Evolutionary conservation across 2,797 vertebrate genomes (phyloP), one percentile per base, ranked within the genome.

Genomic region (Pygocentrus nattereri): DNA sequence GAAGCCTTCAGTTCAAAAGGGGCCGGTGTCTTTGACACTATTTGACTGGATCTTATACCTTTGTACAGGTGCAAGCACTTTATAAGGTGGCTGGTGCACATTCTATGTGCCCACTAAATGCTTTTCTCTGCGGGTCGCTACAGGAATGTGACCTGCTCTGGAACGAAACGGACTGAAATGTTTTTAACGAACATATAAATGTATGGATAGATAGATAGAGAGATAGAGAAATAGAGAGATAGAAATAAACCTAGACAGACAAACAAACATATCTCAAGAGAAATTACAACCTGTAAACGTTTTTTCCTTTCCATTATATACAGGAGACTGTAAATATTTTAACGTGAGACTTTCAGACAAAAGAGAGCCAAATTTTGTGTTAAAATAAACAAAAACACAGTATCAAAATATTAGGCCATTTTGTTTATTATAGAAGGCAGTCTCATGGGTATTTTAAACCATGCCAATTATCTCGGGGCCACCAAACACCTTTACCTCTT

Each of bases 401-500:
- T 25, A 74, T 70, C 47, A 54, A 67, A 50, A 76, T 59, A 70
- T 34, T 59, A 25, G 47, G 15, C 44, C 13, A 0, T 69, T 58
- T 73, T 79, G 70, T 65, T 86, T 81, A 77, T 73, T 25, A n/a
- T 25, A 15, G 75, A 59, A 18, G 25, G 7, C 21, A 47, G 19
- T 65, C 3, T 34, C 69, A 34, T 27, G 69, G 71, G 74, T 78
- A 47, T 82, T 70, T 79, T 56, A 19, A 86, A 71, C 62, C 73
- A 74, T 80, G 67, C 31, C 79, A 79, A 88, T 81, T 44, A 86
- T 74, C 76, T 82, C 58, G 73, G 77, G 61, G 75, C 49, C 76
- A 79, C 44, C 75, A 85, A 89, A 86, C 85, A 87, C 76, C 74
- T 73, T 90, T 87, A 82, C 13, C 16, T 77, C 73, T 80, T 77